phyloP scores from a whole-genome alignment of 2,113 vertebrate genomes.

The Candoia aspera region DNA sequence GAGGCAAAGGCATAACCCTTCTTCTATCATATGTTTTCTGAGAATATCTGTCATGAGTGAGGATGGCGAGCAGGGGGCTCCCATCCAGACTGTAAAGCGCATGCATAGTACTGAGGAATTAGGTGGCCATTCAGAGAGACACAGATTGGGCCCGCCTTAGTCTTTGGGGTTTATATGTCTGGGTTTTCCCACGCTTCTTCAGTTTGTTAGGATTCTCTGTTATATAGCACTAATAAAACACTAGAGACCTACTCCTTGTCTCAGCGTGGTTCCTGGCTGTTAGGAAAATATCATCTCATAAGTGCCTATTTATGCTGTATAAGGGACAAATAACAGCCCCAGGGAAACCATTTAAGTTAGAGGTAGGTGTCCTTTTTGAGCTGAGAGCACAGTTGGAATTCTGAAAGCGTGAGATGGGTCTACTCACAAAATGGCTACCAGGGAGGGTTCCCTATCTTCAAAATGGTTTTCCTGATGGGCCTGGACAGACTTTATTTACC shows the following conservation, averaged over 20 bases:
- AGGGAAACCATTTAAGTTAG: background rate
- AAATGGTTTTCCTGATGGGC: background rate
- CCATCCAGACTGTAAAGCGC: too few species aligned
- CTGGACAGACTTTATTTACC: background rate
- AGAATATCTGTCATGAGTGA: too few species aligned
- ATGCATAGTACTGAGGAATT: too few species aligned
- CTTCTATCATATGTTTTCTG: background rate
- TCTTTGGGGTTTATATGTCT: too few species aligned
- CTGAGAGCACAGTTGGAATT: background rate
- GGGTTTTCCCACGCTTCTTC: too few species aligned
- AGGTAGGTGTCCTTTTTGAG: background rate
- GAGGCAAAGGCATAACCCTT: background rate
- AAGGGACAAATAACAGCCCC: background rate
- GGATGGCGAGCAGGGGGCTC: too few species aligned
- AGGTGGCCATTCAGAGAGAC: too few species aligned
- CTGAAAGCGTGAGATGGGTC: background rate
- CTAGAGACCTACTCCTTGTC: too few species aligned
- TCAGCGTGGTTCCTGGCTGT: too few species aligned
- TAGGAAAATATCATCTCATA: background rate
- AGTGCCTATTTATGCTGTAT: background rate
- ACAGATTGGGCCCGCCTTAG: too few species aligned
- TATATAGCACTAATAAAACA: too few species aligned
- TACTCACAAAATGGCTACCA: background rate
- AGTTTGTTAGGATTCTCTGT: too few species aligned
- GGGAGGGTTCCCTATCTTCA: background rate